Evolutionary conservation across 2,113 vertebrate genomes (phyloP), one percentile per base, ranked within the genome.

Genomic region (Rana temporaria): DNA sequence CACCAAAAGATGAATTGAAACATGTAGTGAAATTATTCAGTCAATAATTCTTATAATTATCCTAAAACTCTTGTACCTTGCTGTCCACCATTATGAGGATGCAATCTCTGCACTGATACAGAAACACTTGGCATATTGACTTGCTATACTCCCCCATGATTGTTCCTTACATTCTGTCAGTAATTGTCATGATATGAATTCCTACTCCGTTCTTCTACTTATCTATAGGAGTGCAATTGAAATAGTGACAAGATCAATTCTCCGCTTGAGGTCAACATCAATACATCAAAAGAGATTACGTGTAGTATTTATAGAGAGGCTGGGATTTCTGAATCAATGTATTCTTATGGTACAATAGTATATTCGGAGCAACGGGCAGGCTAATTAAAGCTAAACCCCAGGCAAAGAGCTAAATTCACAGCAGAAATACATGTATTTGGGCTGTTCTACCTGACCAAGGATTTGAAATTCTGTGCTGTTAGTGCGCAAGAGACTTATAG

Each of bases 161-260:
- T 52, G 34, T 38, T 69, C n/a, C 20, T 70, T 42, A 52, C 67
- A 16, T 4, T 2, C 22, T n/a, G 18, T 69, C 38, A 26, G 71
- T 59, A 59, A 18, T 19, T 60, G 19, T 74, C 20, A 59, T 12
- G 12, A 30, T 20, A 74, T 74, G 16, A 32, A 89, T 69, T 9
- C 67, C n/a, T 16, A 16, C 91, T 64, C 87, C 90, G 85, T 93
- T 91, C 88, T 87, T 81, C 32, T 87, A 88, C 26, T 4, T 69
- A 38, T 53, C 63, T 1, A 20, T 34, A 18, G 34, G 2, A 62
- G n/a, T 30, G 48, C 17, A 7, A 8, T 15, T 79, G 3, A 42
- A 12, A 8, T 55, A 48, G 65, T 53, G 20, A 66, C 52, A 34
- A 63, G 22, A 66, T 52, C 74, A 16, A 77, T 48, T 6, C 16